Evolutionary conservation across 2,888 invertebrate species (phyloP), one percentile per base, ranked within the genome.

Genomic region (Machimus atricapillus): DNA sequence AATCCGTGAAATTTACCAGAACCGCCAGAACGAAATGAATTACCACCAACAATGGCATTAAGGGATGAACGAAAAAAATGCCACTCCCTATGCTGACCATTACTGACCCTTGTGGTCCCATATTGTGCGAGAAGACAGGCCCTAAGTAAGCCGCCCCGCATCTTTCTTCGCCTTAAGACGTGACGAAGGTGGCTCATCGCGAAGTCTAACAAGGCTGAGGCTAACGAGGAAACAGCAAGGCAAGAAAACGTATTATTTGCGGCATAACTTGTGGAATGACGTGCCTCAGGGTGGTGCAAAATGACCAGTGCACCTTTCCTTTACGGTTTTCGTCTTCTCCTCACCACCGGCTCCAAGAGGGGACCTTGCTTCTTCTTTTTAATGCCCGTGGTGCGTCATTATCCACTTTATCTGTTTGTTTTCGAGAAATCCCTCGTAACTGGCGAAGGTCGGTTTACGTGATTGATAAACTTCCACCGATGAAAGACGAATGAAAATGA

Each of bases 1-100:
- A 66, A 66, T 85, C 74, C 19, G 37, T 83, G 73, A 85, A 74
- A 85, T 85, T 85, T 85, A 85, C 73, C 85, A 85, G 85, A 85
- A 81, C 56, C 58, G n/a, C 81, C 81, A 81, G 81, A 52, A 83
- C 81, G 66, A 73, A 83, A 83, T 83, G 43, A 73, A 73, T 83
- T 83, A 16, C 23, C 37, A 46, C 19, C 46, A 74, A 85, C 74
- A 85, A 85, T 74, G 43, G 74, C 7, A 40, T 74, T 43, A 46
- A 74, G 85, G 85, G 85, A 85, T 74, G 74, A 85, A 27, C 23
- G 31, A 52, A 31, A 40, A 56, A 27, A 19, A 46, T 6, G 9
- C 40, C 8, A 23, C 31, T n/a, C 46, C 27, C 9, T 27, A 12
- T n/a, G 46, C 14, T 37, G 74, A 46, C 74, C 85, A 83, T 83